These are phyloP conservation scores for Menura novaehollandiae DNA, from an alignment of 2,113 vertebrate genomes.

Conservation along the genomic window DNA sequence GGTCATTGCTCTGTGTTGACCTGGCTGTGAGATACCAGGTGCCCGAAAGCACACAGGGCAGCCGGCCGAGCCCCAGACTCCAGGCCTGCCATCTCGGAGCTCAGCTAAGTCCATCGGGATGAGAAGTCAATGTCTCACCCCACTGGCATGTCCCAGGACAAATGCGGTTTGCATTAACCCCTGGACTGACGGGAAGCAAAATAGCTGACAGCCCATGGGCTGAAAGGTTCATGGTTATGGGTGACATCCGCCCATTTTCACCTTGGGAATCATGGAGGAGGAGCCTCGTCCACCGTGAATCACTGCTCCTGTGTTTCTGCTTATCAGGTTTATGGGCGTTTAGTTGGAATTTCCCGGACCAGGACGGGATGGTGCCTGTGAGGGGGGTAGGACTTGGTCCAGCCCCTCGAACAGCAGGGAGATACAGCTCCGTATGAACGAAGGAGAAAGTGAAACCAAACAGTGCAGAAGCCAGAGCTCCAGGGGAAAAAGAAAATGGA, in stretches of 20 bases:
- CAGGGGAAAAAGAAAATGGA: constrained; percentile 47
- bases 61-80: not conserved
- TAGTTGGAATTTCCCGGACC: not conserved
- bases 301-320: not conserved
- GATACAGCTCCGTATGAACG: not conserved
- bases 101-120: accelerated
- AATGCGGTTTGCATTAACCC: accelerated
- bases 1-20: accelerated
- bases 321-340: constrained; percentile 1
- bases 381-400: not conserved
- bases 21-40: not conserved
- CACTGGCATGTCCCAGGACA: not conserved
- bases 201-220: not conserved
- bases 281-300: not conserved
- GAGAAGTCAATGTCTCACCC: not conserved
- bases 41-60: accelerated
- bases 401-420: not conserved
- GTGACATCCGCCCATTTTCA: not conserved
- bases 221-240: not conserved
- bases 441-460: constrained; percentile 32
- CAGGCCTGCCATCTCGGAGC: not conserved
- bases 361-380: not conserved
- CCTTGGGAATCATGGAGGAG: not conserved
- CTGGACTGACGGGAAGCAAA: not conserved
- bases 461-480: not conserved